Evolutionary conservation across 2,797 vertebrate species (phyloP), one percentile per base, ranked within the genome.

Genomic region (Pantherophis alleghaniensis): DNA sequence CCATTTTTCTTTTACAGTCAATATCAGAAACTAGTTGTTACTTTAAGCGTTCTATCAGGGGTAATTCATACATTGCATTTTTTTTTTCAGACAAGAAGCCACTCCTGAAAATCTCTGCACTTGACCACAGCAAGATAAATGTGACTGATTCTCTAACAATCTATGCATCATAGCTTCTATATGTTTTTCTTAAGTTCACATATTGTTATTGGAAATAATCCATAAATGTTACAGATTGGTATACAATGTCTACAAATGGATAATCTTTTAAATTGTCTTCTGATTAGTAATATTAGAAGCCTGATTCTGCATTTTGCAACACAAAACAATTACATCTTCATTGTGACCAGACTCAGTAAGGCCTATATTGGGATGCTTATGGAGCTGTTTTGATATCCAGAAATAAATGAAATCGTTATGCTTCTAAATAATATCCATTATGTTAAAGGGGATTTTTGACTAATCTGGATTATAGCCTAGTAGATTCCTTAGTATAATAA

Each of bases 1-100:
- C 10, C 86, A 91, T 57, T 91, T 91, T 88, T 87, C 89, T 74
- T 86, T 93, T 59, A 87, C 28, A 37, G 32, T 60, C 61, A 74
- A 60, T 69, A 93, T 42, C 53, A 74, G 6, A 88, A 88, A 88
- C 87, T 28, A 74, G 5, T 42, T 51, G 55, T 87, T 88, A 74
- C 61, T 69, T 59, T 53, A 88, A 74, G 20, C 42, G 22, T 55
- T 59, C 24, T 74, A 7, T 51, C 37, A 74, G 60, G 51, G 7
- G 12, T 26, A 37, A 60, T 88, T 74, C 86, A 74, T 32, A 79
- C 32, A n/a, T 11, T 90, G 53, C 60, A 90, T 87, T 93, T 66
- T 56, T 87, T 66, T 66, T 56, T 93, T 57, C 89, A 47, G 53
- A 51, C 37, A 74, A 59, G 28, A 91, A 51, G 16, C 11, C 4